Conservation (phyloP, 2,113 vertebrate genomes). For the Phaethon lepturus region DNA sequence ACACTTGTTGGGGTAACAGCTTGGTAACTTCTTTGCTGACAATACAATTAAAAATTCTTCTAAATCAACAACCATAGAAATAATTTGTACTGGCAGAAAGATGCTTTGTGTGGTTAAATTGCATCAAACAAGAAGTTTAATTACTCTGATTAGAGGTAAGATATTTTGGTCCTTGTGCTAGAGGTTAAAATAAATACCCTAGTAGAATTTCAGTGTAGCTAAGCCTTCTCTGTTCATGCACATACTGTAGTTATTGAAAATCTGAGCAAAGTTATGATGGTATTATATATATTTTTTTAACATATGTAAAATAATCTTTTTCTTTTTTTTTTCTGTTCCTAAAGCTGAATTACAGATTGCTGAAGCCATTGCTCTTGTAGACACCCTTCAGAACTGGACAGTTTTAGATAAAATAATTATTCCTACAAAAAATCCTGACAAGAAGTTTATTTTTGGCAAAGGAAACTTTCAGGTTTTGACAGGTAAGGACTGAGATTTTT, state of each 20-base stretch:
- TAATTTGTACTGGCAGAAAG: neutral
- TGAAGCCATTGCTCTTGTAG: slow-evolving; percentile 86
- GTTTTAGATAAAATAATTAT: slow-evolving; percentile 85
- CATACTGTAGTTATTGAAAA: neutral
- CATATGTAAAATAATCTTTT: no score
- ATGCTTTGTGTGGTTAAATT: neutral
- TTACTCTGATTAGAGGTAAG: neutral
- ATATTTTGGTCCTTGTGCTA: neutral
- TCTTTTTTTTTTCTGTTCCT: neutral
- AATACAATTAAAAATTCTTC: neutral
- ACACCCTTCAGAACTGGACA: slow-evolving; percentile 86
- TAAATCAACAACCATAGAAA: neutral
- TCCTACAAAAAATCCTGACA: slow-evolving; percentile 85
- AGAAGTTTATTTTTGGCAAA: slow-evolving; percentile 86
- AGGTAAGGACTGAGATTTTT: slow-evolving; percentile 74
- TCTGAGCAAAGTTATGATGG: neutral
- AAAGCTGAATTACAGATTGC: slow-evolving; percentile 88
- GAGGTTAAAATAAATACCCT: neutral
- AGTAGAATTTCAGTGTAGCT: neutral
- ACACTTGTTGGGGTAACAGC: neutral
- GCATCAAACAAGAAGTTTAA: neutral
- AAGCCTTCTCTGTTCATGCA: neutral
- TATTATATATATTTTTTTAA: neutral
- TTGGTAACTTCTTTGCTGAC: neutral
- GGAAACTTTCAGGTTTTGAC: slow-evolving; percentile 88